These are phyloP conservation scores for Cryptoblepharus egeriae DNA, from an alignment of 2,797 vertebrate genomes.

Conservation along the genomic window DNA sequence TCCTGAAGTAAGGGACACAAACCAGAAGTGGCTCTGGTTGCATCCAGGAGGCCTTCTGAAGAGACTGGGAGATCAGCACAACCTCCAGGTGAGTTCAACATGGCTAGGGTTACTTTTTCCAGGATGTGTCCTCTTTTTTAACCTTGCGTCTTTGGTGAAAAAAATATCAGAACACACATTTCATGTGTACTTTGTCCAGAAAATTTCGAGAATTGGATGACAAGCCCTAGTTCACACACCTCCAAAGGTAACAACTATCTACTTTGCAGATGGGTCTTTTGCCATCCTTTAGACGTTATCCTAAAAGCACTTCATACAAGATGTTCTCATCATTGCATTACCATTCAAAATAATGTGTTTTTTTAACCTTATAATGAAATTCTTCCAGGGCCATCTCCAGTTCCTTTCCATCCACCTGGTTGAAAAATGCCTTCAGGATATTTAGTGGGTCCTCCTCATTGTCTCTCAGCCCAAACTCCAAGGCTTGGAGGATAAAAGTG, in stretches of 20 bases:
- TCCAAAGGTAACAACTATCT: not conserved
- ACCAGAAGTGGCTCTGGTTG: too few relatives aligned
- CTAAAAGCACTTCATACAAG: not conserved
- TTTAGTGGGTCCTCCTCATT: not conserved
- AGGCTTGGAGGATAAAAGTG: not conserved
- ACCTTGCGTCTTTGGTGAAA: too few relatives aligned
- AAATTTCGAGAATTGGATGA: not conserved
- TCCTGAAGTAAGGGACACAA: too few relatives aligned
- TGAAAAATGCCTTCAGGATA: not conserved
- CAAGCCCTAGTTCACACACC: not conserved
- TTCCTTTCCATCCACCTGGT: slow-evolving; percentile 2
- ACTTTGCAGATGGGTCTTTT: too few relatives aligned
- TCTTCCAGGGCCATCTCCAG: slow-evolving; percentile 1
- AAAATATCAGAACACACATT: too few relatives aligned
- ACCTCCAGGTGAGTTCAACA: too few relatives aligned
- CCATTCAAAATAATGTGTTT: not conserved
- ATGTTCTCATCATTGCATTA: not conserved
- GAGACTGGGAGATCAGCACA: too few relatives aligned
- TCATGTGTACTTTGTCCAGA: not conserved
- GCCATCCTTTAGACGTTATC: not conserved
- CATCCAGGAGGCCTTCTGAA: too few relatives aligned
- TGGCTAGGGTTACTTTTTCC: too few relatives aligned
- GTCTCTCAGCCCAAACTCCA: slow-evolving; percentile 10
- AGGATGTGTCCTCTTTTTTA: too few relatives aligned
- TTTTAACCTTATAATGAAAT: slow-evolving; percentile 24